Percentiles rank a stretch among this genome's conserved stretches.
phyloP scores from a whole-genome alignment of 2,888 invertebrate genomes.

The Plusia festucae region DNA sequence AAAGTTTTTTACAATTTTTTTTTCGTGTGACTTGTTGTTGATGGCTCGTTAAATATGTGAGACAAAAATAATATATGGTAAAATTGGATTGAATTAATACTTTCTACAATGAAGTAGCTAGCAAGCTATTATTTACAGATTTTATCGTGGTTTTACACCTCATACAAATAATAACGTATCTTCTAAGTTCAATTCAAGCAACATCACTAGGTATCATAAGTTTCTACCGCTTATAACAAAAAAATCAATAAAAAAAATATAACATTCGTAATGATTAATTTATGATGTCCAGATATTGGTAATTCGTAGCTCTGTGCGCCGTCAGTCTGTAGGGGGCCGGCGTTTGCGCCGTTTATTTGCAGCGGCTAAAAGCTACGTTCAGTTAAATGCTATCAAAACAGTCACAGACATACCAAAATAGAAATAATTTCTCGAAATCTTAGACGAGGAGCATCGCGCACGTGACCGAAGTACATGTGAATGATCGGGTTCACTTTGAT shows the following conservation, averaged over 20 bases:
- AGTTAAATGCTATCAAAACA: slow-evolving; percentile 65
- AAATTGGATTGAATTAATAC: too few species aligned
- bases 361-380: slow-evolving; percentile 70
- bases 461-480: slow-evolving; percentile 20
- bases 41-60: slow-evolving; percentile 34
- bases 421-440: slow-evolving; percentile 51
- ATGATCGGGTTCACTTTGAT: slow-evolving; percentile 35
- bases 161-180: background rate
- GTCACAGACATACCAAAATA: slow-evolving; percentile 55
- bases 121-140: too few species aligned
- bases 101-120: too few species aligned
- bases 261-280: background rate
- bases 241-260: background rate
- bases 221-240: background rate
- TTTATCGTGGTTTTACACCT: background rate
- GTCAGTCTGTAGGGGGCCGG: slow-evolving; percentile 83
- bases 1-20: slow-evolving; percentile 21
- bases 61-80: too few species aligned
- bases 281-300: slow-evolving; percentile 27
- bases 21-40: slow-evolving; percentile 27
- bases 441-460: slow-evolving; percentile 30
- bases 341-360: slow-evolving; percentile 72
- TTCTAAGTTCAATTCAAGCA: too few species aligned
- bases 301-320: slow-evolving; percentile 50
- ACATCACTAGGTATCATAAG: too few species aligned